These are phyloP conservation scores for Buteo buteo DNA, from an alignment of 2,113 vertebrate species.

Conservation along the genomic window DNA sequence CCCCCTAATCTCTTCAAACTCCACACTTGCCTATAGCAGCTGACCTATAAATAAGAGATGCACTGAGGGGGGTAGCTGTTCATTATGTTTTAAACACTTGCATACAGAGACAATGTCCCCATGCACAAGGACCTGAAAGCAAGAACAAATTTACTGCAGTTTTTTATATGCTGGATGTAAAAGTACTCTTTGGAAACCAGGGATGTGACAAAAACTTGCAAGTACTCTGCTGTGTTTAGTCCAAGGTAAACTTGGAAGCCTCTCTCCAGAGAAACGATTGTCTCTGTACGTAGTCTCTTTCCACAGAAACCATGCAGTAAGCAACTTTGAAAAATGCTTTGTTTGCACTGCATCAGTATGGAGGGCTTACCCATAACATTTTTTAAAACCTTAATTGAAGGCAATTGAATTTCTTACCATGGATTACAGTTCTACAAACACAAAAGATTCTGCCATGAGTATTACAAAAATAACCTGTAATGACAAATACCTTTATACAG, in stretches of 20 bases:
- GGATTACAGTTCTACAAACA: background rate
- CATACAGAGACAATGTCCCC: background rate
- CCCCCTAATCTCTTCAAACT: slow-evolving; percentile 18
- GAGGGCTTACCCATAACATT: background rate
- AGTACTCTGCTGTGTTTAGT: background rate
- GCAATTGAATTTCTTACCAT: background rate
- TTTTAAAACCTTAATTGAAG: background rate
- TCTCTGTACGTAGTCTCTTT: background rate
- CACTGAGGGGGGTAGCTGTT: background rate
- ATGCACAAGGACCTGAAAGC: background rate
- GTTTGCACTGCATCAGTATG: background rate
- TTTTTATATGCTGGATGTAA: background rate
- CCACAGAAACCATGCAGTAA: slow-evolving; percentile 5
- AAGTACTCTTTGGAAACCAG: background rate
- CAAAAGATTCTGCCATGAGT: background rate
- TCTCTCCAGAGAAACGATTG: background rate
- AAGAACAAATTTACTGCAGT: background rate
- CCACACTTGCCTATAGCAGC: background rate
- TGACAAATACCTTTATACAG: background rate
- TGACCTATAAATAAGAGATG: slow-evolving; percentile 30
- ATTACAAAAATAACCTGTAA: background rate
- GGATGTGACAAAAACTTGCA: background rate
- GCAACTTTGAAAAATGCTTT: slow-evolving; percentile 45
- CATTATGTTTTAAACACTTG: slow-evolving; percentile 16
- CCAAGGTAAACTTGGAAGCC: slow-evolving; percentile 13